Evolutionary conservation across 53 echinoderm and acorn worm species (phyloP).

Genomic region (Hippasteria phrygiana): DNA sequence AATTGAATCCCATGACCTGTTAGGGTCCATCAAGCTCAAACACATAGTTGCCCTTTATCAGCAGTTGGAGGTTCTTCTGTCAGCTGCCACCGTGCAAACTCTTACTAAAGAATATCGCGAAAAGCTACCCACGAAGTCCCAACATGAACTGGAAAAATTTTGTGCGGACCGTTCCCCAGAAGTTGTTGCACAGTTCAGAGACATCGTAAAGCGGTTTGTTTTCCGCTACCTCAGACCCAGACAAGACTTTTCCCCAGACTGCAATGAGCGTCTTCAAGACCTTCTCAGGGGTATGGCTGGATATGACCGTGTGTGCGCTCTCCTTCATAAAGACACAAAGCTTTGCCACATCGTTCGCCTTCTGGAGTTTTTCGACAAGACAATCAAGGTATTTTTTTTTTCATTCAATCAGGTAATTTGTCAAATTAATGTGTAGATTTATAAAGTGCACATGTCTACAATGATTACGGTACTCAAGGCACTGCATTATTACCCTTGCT

Average conservation of each 20-base stretch:
- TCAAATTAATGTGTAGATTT: background rate
- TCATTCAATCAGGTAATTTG: background rate
- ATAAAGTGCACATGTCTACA: background rate
- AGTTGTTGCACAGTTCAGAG: slow-evolving; percentile 22
- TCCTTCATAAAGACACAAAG: slow-evolving; percentile 37
- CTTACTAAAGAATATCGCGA: slow-evolving; percentile 42
- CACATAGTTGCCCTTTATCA: slow-evolving; percentile 65
- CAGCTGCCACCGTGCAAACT: slow-evolving; percentile 44
- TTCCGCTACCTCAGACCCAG: slow-evolving; percentile 62
- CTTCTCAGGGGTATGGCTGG: slow-evolving; percentile 16
- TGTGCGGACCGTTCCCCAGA: slow-evolving; percentile 7
- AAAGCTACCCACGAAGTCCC: slow-evolving; percentile 26
- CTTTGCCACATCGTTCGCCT: slow-evolving; percentile 59
- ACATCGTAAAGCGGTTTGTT: slow-evolving; percentile 58
- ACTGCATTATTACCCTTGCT: no score
- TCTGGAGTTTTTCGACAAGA: slow-evolving; percentile 60
- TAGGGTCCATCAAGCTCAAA: slow-evolving; percentile 54
- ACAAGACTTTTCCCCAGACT: slow-evolving; percentile 12
- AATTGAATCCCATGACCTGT: slow-evolving; percentile 40
- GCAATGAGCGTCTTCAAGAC: slow-evolving; percentile 36
- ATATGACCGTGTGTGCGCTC: slow-evolving; percentile 19
- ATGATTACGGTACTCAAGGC: no score
- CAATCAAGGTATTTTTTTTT: slow-evolving; percentile 41
- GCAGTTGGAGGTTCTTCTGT: slow-evolving; percentile 59
- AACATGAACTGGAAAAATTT: slow-evolving; percentile 37